phyloP scores from a whole-genome alignment of 30 jellyfish, hydroid and myxozoan genomes.

The Pelagia noctiluca region DNA sequence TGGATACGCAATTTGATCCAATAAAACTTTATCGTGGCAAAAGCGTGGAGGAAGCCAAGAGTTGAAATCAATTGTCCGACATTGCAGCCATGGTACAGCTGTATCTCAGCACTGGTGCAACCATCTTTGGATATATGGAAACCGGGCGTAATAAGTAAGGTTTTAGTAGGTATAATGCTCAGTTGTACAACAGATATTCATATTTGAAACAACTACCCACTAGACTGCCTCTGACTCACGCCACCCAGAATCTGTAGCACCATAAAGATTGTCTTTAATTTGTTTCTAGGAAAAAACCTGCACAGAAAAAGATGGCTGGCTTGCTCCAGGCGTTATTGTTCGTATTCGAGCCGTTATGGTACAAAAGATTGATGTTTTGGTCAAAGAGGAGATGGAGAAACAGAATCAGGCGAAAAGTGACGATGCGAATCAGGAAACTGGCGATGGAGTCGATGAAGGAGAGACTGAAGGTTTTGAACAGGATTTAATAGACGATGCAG shows the following conservation, averaged over 20 bases:
- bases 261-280: not conserved
- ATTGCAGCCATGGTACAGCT: too few species aligned
- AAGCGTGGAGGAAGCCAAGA: too few species aligned
- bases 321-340: slow-evolving; percentile 62
- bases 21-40: too few species aligned
- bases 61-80: too few species aligned
- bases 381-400: slow-evolving; percentile 37
- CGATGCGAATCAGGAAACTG: not conserved
- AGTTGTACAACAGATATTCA: too few species aligned
- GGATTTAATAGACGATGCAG: slow-evolving; percentile 15
- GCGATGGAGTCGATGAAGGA: not conserved
- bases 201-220: too few species aligned
- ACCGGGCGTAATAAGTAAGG: too few species aligned
- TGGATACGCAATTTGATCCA: too few species aligned
- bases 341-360: slow-evolving; percentile 66
- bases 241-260: not conserved
- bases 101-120: too few species aligned
- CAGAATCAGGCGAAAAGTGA: slow-evolving; percentile 16
- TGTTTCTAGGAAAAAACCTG: slow-evolving; percentile 59
- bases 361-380: slow-evolving; percentile 64
- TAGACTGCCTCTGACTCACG: too few species aligned
- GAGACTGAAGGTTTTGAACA: not conserved
- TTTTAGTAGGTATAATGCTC: too few species aligned
- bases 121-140: too few species aligned
- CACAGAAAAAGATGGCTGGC: slow-evolving; percentile 86